These are phyloP conservation scores for Scartelaos histophorus DNA, from an alignment of 2,113 vertebrate genomes.

Conservation along the genomic window DNA sequence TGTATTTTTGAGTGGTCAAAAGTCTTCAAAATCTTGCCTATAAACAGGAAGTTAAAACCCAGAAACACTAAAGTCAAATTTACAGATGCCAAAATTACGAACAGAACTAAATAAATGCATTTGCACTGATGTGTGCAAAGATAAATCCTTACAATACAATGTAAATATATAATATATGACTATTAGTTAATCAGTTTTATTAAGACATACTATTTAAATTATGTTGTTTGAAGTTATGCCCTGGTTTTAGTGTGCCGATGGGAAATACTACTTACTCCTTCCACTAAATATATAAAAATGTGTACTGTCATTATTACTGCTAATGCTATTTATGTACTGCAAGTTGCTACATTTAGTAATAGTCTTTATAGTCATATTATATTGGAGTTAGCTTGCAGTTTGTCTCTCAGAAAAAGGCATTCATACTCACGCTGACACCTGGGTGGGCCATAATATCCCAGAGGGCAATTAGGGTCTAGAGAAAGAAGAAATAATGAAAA, in stretches of 20 bases:
- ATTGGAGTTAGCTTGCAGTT: neutral
- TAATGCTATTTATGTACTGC: neutral
- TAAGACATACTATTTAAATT: too few relatives aligned
- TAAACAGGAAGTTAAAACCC: too few relatives aligned
- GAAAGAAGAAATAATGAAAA: neutral
- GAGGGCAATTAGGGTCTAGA: slow-evolving; percentile 64
- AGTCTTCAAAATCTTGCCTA: too few relatives aligned
- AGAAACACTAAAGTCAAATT: too few relatives aligned
- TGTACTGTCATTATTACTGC: neutral
- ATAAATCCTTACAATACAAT: neutral
- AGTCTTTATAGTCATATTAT: too few relatives aligned
- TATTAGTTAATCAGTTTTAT: too few relatives aligned
- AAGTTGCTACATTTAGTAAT: neutral
- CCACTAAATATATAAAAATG: neutral
- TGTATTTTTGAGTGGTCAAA: too few relatives aligned
- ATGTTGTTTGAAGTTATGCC: too few relatives aligned
- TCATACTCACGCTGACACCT: slow-evolving; percentile 75
- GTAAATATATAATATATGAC: neutral
- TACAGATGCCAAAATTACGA: neutral
- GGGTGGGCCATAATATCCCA: slow-evolving; percentile 75
- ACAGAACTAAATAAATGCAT: neutral
- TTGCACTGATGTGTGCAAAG: neutral
- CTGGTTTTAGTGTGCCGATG: neutral
- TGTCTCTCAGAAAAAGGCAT: neutral
- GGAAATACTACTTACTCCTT: neutral